phyloP scores from a whole-genome alignment of 2,113 vertebrate genomes.

The Acrocephalus arundinaceus region DNA sequence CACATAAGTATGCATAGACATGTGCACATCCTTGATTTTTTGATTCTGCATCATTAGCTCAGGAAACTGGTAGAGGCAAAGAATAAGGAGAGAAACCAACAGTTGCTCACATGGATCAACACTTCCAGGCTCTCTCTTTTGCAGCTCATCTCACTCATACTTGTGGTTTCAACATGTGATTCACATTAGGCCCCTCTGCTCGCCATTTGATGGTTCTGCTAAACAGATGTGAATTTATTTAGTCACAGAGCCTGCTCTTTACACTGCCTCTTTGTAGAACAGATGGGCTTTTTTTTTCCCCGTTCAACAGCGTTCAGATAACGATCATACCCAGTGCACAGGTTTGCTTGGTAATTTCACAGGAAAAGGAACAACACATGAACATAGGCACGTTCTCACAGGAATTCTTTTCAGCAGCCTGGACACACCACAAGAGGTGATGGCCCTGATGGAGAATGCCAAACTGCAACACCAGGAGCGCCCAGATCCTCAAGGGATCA shows the following conservation, averaged over 20 bases:
- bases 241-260: constrained; percentile 58
- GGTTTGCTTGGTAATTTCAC: neutral
- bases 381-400: neutral
- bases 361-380: neutral
- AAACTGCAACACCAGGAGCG: neutral
- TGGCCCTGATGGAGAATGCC: neutral
- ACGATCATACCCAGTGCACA: neutral
- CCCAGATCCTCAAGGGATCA: neutral
- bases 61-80: neutral
- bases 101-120: constrained; percentile 64
- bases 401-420: neutral
- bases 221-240: constrained; percentile 70
- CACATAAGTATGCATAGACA: neutral
- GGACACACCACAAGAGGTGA: rapidly evolving
- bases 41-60: neutral
- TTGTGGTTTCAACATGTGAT: constrained; percentile 68
- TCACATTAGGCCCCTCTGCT: constrained; percentile 60
- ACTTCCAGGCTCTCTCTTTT: constrained; percentile 53
- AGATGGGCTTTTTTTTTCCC: constrained; percentile 25
- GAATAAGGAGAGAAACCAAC: constrained; percentile 48
- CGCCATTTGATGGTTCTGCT: constrained; percentile 54
- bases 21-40: neutral
- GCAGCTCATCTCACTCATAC: constrained; percentile 57
- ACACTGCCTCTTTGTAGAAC: constrained; percentile 45
- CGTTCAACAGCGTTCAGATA: constrained; percentile 3